These are phyloP conservation scores for Pituophis catenifer DNA, from an alignment of 2,113 vertebrate species.

Conservation along the genomic window DNA sequence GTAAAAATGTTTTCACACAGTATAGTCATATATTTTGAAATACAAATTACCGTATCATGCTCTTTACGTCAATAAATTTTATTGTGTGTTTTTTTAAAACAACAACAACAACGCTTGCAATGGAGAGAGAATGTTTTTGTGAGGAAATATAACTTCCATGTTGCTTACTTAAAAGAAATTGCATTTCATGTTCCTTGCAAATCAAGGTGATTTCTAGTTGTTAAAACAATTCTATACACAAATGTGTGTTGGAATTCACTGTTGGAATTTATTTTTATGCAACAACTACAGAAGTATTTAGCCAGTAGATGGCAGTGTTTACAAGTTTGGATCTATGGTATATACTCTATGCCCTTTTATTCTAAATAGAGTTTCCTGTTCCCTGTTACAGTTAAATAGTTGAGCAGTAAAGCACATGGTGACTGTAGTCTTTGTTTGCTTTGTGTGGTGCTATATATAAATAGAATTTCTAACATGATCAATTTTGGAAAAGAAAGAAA, in stretches of 20 bases:
- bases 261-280: background rate
- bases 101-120: conserved; percentile 29
- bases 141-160: background rate
- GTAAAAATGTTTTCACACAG: background rate
- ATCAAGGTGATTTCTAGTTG: background rate
- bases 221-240: background rate
- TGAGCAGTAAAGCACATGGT: too few relatives aligned
- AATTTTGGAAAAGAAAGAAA: background rate
- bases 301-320: background rate
- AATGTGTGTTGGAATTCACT: background rate
- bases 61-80: background rate
- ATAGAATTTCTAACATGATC: background rate
- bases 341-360: too few relatives aligned
- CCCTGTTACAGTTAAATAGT: too few relatives aligned
- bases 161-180: background rate
- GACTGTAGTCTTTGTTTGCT: background rate
- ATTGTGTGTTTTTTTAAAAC: conserved; percentile 4
- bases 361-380: too few relatives aligned
- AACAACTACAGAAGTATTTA: background rate
- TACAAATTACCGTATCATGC: background rate
- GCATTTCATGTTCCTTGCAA: background rate
- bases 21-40: background rate
- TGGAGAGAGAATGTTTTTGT: background rate
- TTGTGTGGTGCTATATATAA: background rate
- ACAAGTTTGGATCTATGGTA: background rate